These are phyloP conservation scores for Diarsia dahlii DNA, from an alignment of 2,888 invertebrate species.

Conservation along the genomic window DNA sequence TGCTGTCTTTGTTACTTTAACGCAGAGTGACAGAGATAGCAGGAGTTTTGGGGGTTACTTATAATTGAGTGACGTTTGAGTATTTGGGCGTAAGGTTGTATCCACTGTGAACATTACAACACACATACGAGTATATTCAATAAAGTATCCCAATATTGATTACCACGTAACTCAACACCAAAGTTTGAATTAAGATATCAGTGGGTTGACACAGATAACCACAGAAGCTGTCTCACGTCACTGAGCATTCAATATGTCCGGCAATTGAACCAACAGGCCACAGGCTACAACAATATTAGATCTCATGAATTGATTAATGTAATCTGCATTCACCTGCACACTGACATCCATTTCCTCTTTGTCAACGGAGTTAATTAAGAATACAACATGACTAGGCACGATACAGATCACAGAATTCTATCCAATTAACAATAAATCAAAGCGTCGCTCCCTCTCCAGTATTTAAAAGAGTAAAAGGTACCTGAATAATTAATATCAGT, in stretches of 20 bases:
- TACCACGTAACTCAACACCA: conserved; percentile 51
- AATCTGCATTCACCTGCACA: conserved; percentile 30
- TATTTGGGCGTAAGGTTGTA: no score
- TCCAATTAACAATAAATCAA: conserved; percentile 34
- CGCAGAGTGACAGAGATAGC: no score
- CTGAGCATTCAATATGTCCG: conserved; percentile 13
- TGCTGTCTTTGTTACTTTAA: no score
- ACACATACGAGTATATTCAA: conserved; percentile 18
- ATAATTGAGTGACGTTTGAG: no score
- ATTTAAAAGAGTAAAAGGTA: conserved; percentile 28
- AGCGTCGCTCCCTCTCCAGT: background rate
- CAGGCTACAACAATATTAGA: conserved; percentile 28
- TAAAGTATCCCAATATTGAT: conserved; percentile 52
- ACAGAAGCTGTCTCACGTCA: conserved; percentile 19
- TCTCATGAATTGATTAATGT: conserved; percentile 41
- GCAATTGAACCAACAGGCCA: background rate
- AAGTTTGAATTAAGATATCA: conserved; percentile 44
- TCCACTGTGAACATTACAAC: conserved; percentile 19
- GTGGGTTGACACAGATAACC: conserved; percentile 53
- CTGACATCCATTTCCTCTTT: conserved; percentile 48
- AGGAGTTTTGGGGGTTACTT: no score
- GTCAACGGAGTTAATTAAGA: conserved; percentile 57
- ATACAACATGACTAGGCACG: conserved; percentile 20
- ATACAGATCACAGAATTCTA: conserved; percentile 12
- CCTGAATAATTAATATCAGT: conserved; percentile 28